Conservation (phyloP, 2,113 vertebrate species). For the Mormyrus lacerda region DNA sequence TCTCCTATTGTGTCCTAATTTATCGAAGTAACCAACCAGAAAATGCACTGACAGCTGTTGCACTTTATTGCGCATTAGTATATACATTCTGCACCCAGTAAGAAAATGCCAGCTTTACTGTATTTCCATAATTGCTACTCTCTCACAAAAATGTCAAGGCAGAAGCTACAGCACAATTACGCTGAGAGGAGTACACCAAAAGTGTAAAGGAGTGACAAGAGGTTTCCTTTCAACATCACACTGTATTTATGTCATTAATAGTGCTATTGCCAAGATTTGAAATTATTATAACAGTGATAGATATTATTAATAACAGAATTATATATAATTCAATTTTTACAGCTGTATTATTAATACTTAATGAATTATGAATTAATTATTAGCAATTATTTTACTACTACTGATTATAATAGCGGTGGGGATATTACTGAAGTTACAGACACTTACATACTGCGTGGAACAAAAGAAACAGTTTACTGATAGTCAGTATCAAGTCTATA, state of each 20-base stretch:
- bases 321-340: conserved; percentile 3
- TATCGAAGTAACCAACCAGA: conserved; percentile 99
- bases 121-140: conserved; percentile 92
- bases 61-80: conserved; percentile 99
- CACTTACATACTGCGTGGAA: neutral
- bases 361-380: conserved; percentile 14
- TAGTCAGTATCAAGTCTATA: neutral
- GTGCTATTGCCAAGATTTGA: conserved; percentile 26
- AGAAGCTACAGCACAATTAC: conserved; percentile 85
- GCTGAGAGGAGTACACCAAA: conserved; percentile 63
- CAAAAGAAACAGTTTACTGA: neutral
- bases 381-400: conserved; percentile 2
- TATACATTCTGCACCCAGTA: conserved; percentile 87
- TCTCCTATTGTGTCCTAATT: conserved; percentile 90
- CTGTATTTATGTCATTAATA: conserved; percentile 65
- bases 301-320: conserved; percentile 7
- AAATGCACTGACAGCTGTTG: conserved; percentile 99
- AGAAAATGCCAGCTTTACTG: conserved; percentile 87
- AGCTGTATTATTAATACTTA: neutral
- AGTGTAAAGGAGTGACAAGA: conserved; percentile 62
- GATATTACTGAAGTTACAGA: neutral
- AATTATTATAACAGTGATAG: conserved; percentile 14
- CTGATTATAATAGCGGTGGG: neutral
- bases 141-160: conserved; percentile 77
- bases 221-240: conserved; percentile 74